These are phyloP conservation scores for Amblyjoppa fuscipennis DNA, from an alignment of 2,888 invertebrate genomes.

Conservation along the genomic window DNA sequence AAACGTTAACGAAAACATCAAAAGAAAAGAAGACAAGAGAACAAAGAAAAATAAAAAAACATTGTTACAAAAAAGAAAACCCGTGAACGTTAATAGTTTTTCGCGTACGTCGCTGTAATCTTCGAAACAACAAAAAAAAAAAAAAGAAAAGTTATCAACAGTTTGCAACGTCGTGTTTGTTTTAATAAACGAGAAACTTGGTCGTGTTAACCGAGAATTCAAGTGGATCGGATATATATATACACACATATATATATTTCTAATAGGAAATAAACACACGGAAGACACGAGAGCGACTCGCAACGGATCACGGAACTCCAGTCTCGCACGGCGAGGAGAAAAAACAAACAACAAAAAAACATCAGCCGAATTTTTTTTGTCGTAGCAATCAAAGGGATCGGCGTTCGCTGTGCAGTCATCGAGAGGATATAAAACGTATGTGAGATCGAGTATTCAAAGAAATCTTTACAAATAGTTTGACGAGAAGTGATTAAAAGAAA, in stretches of 20 bases:
- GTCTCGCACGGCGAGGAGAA: neutral
- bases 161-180: constrained; percentile 13
- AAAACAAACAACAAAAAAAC: no score
- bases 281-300: neutral
- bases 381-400: constrained; percentile 29
- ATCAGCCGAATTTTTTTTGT: neutral
- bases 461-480: neutral
- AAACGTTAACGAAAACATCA: neutral
- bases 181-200: constrained; percentile 3
- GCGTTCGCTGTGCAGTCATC: constrained; percentile 29
- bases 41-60: neutral
- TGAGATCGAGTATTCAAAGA: constrained; percentile 22
- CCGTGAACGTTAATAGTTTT: constrained; percentile 11
- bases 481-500: constrained; percentile 19
- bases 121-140: neutral
- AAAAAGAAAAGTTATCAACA: constrained; percentile 9
- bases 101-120: constrained; percentile 41
- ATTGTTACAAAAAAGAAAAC: neutral
- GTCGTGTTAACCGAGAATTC: constrained; percentile 6
- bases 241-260: neutral
- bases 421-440: constrained; percentile 42
- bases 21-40: neutral
- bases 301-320: neutral
- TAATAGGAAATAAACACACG: constrained; percentile 4
- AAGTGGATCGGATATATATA: neutral